These are phyloP conservation scores for Sinosuthora webbiana DNA, from an alignment of 2,113 vertebrate genomes.

Conservation along the genomic window DNA sequence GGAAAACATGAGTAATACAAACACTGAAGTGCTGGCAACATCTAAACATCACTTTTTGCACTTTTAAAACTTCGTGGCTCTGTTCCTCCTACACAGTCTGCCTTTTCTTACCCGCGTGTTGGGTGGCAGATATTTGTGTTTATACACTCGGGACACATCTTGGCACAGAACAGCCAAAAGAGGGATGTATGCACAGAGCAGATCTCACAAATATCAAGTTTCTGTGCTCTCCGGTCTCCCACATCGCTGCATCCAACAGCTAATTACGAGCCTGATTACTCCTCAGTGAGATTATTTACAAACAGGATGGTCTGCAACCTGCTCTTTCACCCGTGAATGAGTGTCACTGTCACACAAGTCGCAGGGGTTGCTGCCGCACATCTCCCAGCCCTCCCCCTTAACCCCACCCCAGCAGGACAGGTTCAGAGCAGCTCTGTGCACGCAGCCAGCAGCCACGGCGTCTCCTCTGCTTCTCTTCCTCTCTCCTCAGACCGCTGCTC, in stretches of 20 bases:
- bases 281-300: not conserved
- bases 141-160: not conserved
- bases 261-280: not conserved
- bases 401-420: not conserved
- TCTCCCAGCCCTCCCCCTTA: not conserved
- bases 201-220: not conserved
- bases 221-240: not conserved
- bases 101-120: not conserved
- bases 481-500: not conserved
- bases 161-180: not conserved
- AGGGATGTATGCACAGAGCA: not conserved
- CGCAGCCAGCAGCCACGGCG: not conserved
- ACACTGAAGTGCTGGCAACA: not conserved
- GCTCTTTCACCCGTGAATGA: not conserved
- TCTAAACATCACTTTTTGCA: not conserved
- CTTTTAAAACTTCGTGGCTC: not conserved
- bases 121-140: not conserved
- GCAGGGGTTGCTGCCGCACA: not conserved
- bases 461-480: not conserved
- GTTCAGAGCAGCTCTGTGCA: not conserved
- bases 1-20: not conserved
- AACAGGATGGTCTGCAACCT: not conserved
- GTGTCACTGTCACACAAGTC: not conserved
- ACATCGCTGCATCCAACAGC: not conserved
- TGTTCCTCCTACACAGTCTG: not conserved